Percentiles rank a stretch among this genome's conserved stretches.
Evolutionary conservation across 2,888 invertebrate genomes (phyloP).

Genomic region (Caradrina kadenii): DNA sequence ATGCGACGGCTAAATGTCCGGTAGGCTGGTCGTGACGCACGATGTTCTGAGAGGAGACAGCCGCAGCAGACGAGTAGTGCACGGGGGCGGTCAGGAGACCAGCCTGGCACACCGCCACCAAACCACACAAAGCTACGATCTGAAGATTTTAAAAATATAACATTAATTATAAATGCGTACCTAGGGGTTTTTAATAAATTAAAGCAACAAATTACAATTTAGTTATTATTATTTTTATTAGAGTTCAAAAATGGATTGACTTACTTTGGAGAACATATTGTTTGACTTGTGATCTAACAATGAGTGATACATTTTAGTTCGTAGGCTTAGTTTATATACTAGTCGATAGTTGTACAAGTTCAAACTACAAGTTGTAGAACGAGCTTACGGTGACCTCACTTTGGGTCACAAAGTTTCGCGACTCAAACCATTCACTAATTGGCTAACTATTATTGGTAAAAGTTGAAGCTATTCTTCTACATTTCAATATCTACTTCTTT

Average conservation of each 20-base stretch:
- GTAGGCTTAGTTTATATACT: conserved; percentile 58
- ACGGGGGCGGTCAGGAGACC: conserved; percentile 76
- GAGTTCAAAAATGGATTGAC: background rate
- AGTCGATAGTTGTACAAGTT: conserved; percentile 19
- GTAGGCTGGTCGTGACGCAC: conserved; percentile 73
- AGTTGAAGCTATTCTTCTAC: conserved; percentile 1
- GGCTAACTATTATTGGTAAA: conserved; percentile 19
- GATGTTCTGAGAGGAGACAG: conserved; percentile 73
- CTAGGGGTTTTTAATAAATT: background rate
- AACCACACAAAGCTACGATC: conserved; percentile 75
- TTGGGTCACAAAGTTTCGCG: conserved; percentile 44
- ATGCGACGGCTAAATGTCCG: conserved; percentile 40
- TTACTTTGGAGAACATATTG: conserved; percentile 70
- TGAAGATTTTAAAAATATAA: conserved; percentile 60
- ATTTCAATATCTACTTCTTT: background rate
- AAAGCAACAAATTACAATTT: background rate
- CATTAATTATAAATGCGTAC: background rate
- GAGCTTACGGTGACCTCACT: conserved; percentile 44
- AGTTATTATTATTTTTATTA: background rate
- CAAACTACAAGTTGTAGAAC: conserved; percentile 31
- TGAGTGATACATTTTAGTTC: conserved; percentile 65
- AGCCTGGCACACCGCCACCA: conserved; percentile 75
- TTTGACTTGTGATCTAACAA: conserved; percentile 68
- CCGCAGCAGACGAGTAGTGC: conserved; percentile 75
- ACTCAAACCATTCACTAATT: conserved; percentile 41